Evolutionary conservation across 2,888 invertebrate genomes (phyloP).

Genomic region (Punctoribates punctum): DNA sequence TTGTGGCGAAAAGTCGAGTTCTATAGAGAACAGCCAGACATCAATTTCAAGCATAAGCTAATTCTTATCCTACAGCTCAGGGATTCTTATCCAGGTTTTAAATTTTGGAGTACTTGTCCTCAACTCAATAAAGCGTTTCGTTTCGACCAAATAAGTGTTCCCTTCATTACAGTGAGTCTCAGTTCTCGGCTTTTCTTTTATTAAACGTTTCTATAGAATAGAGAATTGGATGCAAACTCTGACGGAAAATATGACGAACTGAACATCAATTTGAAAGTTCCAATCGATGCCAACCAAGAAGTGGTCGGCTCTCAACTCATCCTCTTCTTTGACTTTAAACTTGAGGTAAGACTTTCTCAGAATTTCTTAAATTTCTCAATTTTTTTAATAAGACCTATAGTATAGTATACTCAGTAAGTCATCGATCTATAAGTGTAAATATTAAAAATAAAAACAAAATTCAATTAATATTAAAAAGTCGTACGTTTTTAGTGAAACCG

Average conservation of each 20-base stretch:
- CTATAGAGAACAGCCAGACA: conserved; percentile 43
- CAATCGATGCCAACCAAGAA: conserved; percentile 14
- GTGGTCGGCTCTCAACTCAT: conserved; percentile 6
- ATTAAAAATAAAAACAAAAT: too few relatives aligned
- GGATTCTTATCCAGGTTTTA: neutral
- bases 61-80: conserved; percentile 37
- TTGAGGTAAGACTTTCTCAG: conserved; percentile 19
- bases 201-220: conserved; percentile 13
- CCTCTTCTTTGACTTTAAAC: conserved; percentile 39
- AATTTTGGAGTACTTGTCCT: conserved; percentile 34
- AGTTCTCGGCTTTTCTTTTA: neutral
- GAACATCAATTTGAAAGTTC: conserved; percentile 34
- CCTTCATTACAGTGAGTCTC: conserved; percentile 30
- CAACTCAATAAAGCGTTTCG: conserved; percentile 8
- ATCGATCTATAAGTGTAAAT: too few relatives aligned
- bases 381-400: too few relatives aligned
- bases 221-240: conserved; percentile 36
- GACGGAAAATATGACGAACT: conserved; percentile 41
- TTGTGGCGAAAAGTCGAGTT: conserved; percentile 42
- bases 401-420: too few relatives aligned
- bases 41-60: conserved; percentile 43
- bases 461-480: too few relatives aligned
- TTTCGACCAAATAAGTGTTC: neutral
- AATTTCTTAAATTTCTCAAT: too few relatives aligned
- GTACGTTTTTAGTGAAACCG: too few relatives aligned